Percentiles rank a stretch among this genome's conserved stretches.
Evolutionary conservation across 2,888 invertebrate genomes (phyloP).

Genomic region (Aphrophora alni): DNA sequence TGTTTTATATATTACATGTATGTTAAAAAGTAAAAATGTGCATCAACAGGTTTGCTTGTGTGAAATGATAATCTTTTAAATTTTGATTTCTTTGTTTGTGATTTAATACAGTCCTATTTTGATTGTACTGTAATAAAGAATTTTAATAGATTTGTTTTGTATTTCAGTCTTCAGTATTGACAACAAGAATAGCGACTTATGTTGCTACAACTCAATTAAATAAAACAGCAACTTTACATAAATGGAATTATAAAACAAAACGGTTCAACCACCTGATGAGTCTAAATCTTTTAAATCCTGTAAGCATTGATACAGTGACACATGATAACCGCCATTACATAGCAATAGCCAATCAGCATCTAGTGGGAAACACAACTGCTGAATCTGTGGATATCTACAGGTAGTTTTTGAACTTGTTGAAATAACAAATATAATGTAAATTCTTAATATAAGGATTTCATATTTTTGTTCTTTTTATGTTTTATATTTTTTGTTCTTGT

Average conservation of each 20-base stretch:
- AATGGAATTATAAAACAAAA: not conserved
- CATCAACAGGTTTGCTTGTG: no score
- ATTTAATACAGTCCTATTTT: no score
- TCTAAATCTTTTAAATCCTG: constrained; percentile 20
- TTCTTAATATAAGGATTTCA: no score
- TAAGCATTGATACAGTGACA: constrained; percentile 12
- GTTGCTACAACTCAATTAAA: not conserved
- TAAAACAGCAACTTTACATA: not conserved
- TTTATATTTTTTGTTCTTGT: no score
- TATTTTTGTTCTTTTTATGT: no score
- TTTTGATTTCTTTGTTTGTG: no score
- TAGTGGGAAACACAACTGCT: constrained; percentile 13
- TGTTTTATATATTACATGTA: no score
- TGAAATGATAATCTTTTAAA: no score
- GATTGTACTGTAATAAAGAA: no score
- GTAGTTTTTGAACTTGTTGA: not conserved
- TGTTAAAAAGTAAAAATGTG: no score
- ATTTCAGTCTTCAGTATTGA: not conserved
- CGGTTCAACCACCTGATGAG: not conserved
- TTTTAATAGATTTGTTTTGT: not conserved
- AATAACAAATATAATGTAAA: no score
- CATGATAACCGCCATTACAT: not conserved
- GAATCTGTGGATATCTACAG: constrained; percentile 28
- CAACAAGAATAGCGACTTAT: not conserved
- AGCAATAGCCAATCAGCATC: constrained; percentile 26